Evolutionary conservation across 2,888 invertebrate species (phyloP).

Genomic region (Archaeoteleia sp.): DNA sequence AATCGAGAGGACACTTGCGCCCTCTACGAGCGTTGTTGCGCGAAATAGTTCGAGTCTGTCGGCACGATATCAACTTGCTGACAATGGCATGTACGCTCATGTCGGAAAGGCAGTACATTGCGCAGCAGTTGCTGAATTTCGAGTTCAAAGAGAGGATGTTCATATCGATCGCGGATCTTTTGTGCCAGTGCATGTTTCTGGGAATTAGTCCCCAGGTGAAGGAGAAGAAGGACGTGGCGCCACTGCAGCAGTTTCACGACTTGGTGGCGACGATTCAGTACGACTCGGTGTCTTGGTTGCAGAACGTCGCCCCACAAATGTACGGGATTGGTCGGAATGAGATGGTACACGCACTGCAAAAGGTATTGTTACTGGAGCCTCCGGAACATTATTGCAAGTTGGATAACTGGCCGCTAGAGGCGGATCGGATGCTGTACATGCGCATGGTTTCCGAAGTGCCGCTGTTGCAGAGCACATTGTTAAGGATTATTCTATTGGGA

Average conservation of each 20-base stretch:
- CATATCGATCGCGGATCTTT: conserved; percentile 87
- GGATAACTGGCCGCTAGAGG: conserved; percentile 94
- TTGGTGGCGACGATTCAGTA: conserved; percentile 81
- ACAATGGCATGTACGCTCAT: conserved; percentile 88
- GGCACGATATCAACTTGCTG: conserved; percentile 87
- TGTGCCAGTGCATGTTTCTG: conserved; percentile 89
- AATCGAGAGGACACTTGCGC: conserved; percentile 91
- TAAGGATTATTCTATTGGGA: conserved; percentile 89
- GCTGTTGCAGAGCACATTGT: conserved; percentile 87
- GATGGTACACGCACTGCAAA: conserved; percentile 86
- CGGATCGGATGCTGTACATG: conserved; percentile 86
- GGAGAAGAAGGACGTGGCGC: conserved; percentile 75
- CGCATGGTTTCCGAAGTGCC: conserved; percentile 92
- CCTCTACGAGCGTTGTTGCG: conserved; percentile 89
- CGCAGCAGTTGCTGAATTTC: conserved; percentile 78
- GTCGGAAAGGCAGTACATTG: conserved; percentile 79
- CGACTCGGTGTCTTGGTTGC: conserved; percentile 92
- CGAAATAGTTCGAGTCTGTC: conserved; percentile 90
- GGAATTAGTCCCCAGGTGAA: conserved; percentile 84
- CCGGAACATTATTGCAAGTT: conserved; percentile 88
- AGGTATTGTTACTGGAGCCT: conserved; percentile 86
- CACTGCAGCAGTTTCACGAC: conserved; percentile 76
- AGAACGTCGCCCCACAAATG: conserved; percentile 85
- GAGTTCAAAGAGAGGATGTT: conserved; percentile 90
- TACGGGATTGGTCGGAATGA: conserved; percentile 84